Base-by-base conservation (phyloP, 2,113 vertebrate genomes). In the Tor tambroides region DNA sequence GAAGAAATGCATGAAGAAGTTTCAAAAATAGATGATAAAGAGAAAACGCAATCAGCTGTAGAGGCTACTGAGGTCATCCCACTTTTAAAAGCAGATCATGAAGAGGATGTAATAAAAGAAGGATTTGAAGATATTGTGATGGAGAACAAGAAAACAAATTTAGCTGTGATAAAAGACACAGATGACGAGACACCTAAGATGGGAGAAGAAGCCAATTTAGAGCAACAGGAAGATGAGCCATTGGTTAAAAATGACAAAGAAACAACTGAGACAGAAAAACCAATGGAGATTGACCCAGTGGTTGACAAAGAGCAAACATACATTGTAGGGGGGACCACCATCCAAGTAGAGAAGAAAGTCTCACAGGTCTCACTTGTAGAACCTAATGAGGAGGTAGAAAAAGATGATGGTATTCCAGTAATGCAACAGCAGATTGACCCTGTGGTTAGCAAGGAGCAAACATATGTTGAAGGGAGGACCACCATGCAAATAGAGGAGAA, bases 291-390 rank as follows among this genome's bases (percentile, higher is more conserved):
- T 17, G 75, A 6, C 8, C 10, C 41, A 71, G 17, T 17, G 67
- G 26, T 71, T 71, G 10, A 30, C 67, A 35, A 35, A 26, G 41
- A 76, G 19, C 72, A 76, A 76, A 23, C 72, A 23, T 23, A 3
- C 46, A 56, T 78, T 23, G 17, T 74, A 28, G 23, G 32, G 38
- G 85, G 46, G 11, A 54, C n/a, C 28, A 59, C 65, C 56, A 56
- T 72, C 77, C 74, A 71, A 9, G 43, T 86, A 61, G n/a, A 21
- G 11, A 23, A 65, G 83, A 67, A 76, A 19, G 28, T 54, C 8
- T 86, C 30, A 54, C 41, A 41, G 56, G 49, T 54, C 26, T 3
- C n/a, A 28, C 17, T 78, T 21, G 21, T 10, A 74, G 38, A 75
- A 43, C 21, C 19, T 23, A 11, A 12, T 26, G 72, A 75, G n/a